Evolutionary conservation across 2,888 invertebrate genomes (phyloP).

Genomic region (Cataglyphis livida): DNA sequence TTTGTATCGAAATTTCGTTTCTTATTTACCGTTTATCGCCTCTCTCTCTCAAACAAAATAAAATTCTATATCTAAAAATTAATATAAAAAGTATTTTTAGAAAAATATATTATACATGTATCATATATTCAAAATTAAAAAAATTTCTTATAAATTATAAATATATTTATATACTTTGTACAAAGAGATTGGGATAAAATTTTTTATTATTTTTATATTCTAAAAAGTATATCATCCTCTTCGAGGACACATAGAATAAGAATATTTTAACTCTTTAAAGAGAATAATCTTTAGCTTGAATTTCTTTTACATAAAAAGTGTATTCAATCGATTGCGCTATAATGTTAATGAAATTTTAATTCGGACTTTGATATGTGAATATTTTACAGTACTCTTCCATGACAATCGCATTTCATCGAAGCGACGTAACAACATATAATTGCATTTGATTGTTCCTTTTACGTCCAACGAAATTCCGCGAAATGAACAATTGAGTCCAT

Average conservation of each 20-base stretch:
- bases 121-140: not conserved
- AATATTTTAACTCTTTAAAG: slow-evolving; percentile 21
- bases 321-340: slow-evolving; percentile 27
- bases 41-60: not conserved
- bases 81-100: not conserved
- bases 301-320: not conserved
- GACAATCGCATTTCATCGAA: slow-evolving; percentile 24
- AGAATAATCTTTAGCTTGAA: slow-evolving; percentile 24
- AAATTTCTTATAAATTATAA: not conserved
- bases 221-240: not conserved
- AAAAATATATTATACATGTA: not conserved
- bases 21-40: not conserved
- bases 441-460: slow-evolving; percentile 44
- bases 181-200: not conserved
- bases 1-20: not conserved
- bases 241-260: not conserved
- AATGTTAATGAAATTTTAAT: slow-evolving; percentile 48
- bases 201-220: not conserved
- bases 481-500: slow-evolving; percentile 42
- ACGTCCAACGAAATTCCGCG: slow-evolving; percentile 30
- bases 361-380: slow-evolving; percentile 37
- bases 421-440: slow-evolving; percentile 43
- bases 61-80: not conserved
- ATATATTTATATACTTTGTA: not conserved
- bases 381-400: slow-evolving; percentile 5